Percentiles rank a stretch among this genome's conserved stretches.
These are phyloP conservation scores for Aurelia coerulea DNA, from an alignment of 30 jellyfish, hydroid and myxozoan species.

Conservation along the genomic window DNA sequence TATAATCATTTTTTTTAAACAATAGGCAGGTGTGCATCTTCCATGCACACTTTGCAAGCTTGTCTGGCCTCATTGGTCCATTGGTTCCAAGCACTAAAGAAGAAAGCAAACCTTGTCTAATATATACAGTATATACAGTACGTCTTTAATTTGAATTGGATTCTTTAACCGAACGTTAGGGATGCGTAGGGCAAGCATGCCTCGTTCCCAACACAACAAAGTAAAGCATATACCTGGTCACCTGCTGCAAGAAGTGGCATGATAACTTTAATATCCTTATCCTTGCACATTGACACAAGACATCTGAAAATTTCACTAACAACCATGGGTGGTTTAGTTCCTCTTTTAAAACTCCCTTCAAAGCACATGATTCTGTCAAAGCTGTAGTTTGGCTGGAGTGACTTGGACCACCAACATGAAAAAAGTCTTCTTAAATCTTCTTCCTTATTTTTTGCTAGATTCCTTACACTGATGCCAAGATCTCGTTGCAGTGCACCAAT, in stretches of 20 bases:
- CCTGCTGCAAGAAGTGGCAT: slow-evolving; percentile 79
- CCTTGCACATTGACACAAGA: slow-evolving; percentile 74
- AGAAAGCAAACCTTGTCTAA: too few species aligned
- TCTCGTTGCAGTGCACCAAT: slow-evolving; percentile 81
- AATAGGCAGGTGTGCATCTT: too few species aligned
- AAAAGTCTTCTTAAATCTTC: slow-evolving; percentile 63
- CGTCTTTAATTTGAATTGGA: too few species aligned
- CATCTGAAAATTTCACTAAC: slow-evolving; percentile 63
- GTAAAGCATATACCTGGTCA: slow-evolving; percentile 41
- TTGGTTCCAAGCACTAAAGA: too few species aligned
- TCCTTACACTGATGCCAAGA: slow-evolving; percentile 37
- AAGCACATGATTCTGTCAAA: slow-evolving; percentile 69
- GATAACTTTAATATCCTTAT: slow-evolving; percentile 71
- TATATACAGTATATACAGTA: too few species aligned
- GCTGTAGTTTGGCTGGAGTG: slow-evolving; percentile 40
- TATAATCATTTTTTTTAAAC: too few species aligned
- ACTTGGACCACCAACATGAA: slow-evolving; percentile 88
- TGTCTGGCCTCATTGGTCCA: too few species aligned
- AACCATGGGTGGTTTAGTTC: slow-evolving; percentile 65
- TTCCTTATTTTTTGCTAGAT: slow-evolving; percentile 69
- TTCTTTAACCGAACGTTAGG: too few species aligned
- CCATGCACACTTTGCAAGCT: too few species aligned
- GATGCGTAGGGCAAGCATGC: too few species aligned
- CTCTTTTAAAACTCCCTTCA: slow-evolving; percentile 74
- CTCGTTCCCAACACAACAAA: too few species aligned